Evolutionary conservation across 2,888 invertebrate genomes (phyloP).

Genomic region (Drosophila gaucha): DNA sequence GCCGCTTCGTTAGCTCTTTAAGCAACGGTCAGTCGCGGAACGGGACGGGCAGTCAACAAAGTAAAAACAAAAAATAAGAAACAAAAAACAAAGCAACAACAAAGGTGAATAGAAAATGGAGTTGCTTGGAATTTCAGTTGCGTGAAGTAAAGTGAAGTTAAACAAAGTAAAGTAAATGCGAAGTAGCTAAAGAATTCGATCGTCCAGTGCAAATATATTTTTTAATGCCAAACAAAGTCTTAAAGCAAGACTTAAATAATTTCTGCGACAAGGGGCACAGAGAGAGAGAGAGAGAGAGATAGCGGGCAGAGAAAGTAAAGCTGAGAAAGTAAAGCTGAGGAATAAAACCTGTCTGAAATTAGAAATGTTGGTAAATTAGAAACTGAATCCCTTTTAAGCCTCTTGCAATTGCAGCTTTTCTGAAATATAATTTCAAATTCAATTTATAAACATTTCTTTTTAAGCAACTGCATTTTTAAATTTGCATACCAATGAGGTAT

Average conservation of each 20-base stretch:
- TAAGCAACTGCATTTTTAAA: too few species aligned
- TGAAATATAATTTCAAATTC: too few species aligned
- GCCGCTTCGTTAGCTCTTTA: constrained; percentile 23
- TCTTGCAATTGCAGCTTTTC: too few species aligned
- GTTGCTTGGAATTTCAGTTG: constrained; percentile 43
- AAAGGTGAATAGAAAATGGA: constrained; percentile 44
- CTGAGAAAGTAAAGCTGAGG: neutral
- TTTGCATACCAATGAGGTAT: too few species aligned
- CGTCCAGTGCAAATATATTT: constrained; percentile 47
- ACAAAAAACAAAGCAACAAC: constrained; percentile 15
- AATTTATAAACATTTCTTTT: too few species aligned
- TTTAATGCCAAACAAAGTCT: constrained; percentile 43
- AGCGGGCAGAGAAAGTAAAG: constrained; percentile 1
- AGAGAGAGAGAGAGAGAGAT: neutral
- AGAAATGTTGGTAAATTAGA: neutral
- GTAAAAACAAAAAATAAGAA: constrained; percentile 13
- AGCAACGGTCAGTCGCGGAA: constrained; percentile 45
- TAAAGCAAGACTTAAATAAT: constrained; percentile 13
- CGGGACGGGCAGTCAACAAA: constrained; percentile 20
- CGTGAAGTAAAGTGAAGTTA: constrained; percentile 35
- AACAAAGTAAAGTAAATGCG: constrained; percentile 23
- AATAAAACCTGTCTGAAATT: neutral
- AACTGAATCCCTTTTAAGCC: too few species aligned
- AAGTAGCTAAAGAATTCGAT: constrained; percentile 16
- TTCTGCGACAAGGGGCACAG: neutral